Evolutionary conservation across 2,888 invertebrate genomes (phyloP).

Genomic region (Cephalotes varians): DNA sequence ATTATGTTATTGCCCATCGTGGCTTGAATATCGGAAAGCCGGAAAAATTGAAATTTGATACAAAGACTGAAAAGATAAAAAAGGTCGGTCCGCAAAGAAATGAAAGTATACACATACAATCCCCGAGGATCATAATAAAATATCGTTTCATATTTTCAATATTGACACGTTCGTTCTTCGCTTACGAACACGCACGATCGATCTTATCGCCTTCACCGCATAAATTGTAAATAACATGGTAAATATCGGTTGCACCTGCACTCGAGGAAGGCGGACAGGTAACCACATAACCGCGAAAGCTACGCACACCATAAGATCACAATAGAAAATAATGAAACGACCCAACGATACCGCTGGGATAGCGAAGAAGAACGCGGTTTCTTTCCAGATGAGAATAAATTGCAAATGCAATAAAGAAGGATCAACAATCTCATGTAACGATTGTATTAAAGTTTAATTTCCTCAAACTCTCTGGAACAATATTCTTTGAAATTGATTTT

Average conservation of each 20-base stretch:
- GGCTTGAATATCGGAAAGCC: not conserved
- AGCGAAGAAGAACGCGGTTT: not conserved
- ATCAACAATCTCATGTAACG: not conserved
- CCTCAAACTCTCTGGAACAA: not conserved
- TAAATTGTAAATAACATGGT: constrained; percentile 51
- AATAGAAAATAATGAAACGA: constrained; percentile 49
- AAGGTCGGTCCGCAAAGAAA: not conserved
- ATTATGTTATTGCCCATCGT: constrained; percentile 9
- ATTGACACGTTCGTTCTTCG: constrained; percentile 26
- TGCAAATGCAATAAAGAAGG: not conserved
- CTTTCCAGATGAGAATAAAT: constrained; percentile 10
- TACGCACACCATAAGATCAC: constrained; percentile 30
- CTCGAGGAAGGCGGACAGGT: constrained; percentile 26
- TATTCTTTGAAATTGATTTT: not conserved
- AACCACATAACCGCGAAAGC: constrained; percentile 43
- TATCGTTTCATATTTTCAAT: constrained; percentile 45
- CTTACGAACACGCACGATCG: not conserved
- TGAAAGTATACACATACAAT: constrained; percentile 5
- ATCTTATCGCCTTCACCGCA: constrained; percentile 38
- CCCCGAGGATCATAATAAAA: constrained; percentile 26
- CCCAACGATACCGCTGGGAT: constrained; percentile 17
- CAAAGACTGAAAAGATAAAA: not conserved
- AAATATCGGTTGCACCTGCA: constrained; percentile 41
- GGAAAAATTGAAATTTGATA: not conserved
- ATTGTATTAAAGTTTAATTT: not conserved